A percentile compares a stretch with the other conserved stretches of the same genome.
Conservation (phyloP, 37 sponge, comb jelly and placozoan species). For the Crambe crambe region DNA sequence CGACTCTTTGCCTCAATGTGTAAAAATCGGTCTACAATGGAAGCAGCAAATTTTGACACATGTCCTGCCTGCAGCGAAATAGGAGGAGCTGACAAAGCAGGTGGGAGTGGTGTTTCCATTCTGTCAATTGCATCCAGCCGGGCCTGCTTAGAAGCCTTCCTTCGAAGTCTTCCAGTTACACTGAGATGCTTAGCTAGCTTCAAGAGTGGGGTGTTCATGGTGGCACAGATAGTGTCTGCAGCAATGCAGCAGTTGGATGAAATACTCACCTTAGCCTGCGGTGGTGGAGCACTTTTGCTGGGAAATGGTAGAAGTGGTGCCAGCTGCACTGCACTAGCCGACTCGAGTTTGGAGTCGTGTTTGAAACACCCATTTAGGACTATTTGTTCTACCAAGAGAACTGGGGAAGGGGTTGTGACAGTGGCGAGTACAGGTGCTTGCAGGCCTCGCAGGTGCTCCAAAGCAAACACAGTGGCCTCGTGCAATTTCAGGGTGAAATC, state of each 20-base stretch:
- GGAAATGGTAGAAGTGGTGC: background rate
- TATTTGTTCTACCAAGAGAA: constrained; percentile 27
- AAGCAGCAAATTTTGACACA: background rate
- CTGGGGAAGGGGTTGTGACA: constrained; percentile 5
- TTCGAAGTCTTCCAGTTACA: constrained; percentile 16
- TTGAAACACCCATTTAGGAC: constrained; percentile 14
- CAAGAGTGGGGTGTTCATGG: constrained; percentile 31
- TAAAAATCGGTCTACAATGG: background rate
- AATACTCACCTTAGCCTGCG: background rate
- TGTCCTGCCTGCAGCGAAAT: background rate
- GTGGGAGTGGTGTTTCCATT: constrained; percentile 3
- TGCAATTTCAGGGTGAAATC: constrained; percentile 29
- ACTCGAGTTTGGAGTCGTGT: constrained; percentile 1
- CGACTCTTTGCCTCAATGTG: background rate
- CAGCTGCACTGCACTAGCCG: background rate
- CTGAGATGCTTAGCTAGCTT: constrained; percentile 38
- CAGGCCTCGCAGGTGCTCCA: background rate
- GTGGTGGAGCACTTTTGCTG: background rate
- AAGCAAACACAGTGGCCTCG: constrained; percentile 34
- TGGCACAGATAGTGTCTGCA: background rate
- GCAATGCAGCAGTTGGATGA: constrained; percentile 15
- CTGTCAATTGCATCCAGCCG: background rate
- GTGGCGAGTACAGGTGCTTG: background rate
- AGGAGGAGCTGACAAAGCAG: background rate
- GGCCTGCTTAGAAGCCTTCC: background rate